Base-by-base conservation (phyloP, 2,888 invertebrate genomes). In the Drosophila mimetica region DNA sequence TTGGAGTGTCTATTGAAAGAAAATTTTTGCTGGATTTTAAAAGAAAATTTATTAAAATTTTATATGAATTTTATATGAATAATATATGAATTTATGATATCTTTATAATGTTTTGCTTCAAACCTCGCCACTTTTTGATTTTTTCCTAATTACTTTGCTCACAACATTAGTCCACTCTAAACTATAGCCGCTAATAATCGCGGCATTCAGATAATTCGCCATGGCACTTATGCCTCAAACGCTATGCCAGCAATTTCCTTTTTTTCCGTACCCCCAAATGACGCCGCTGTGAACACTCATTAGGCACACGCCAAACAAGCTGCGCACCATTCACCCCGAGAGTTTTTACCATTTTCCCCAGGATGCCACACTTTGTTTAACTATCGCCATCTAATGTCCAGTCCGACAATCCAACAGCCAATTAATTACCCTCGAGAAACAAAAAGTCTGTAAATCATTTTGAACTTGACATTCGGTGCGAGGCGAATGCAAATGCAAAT, bases 381-480 rank as follows among this genome's bases (percentile, higher is more conserved):
- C 52, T 54, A 71, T 53, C 73, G 28, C 54, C 41, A 36, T 16
- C 48, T 50, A 71, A 55, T 52, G 52, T 39, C 52, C 44, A n/a
- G 47, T 47, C 47, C 55, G 13, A 13, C 50, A 66, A 71, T 47
- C 63, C 48, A 32, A 30, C 37, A 14, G 74, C 75, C 75, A 86
- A 81, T 86, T 81, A 81, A 81, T 86, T 86, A 80, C 58, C 60
- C 47, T 51, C 46, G 67, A 51, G 37, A 73, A 64, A 72, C 54
- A 66, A 73, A 76, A 78, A 76, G 82, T 67, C 73, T 44, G 63
- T 82, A 82, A 82, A 87, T 82, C 82, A 82, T 87, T 82, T 75
- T 85, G 87, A 82, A 82, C 82, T 82, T 82, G 82, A 82, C 82
- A 82, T 87, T 82, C 87, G 73, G 58, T 63, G 76, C 66, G 65